Base-by-base conservation (phyloP, 23 tunicate genomes). In the Phallusia fumigata region DNA sequence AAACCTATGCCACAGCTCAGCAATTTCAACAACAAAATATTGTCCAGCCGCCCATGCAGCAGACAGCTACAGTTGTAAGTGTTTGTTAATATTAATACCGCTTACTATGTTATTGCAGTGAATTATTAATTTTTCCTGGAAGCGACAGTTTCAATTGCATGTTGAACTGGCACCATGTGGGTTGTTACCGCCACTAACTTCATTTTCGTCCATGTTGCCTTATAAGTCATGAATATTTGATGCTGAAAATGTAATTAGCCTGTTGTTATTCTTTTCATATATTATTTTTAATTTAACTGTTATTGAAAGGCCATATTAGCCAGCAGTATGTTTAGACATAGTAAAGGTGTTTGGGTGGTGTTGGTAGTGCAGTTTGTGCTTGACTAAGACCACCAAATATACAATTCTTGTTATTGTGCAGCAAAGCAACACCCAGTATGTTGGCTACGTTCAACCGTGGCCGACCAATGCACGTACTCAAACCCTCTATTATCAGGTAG, bases 11-110 rank as follows among this genome's bases (percentile, higher is more conserved):
- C 22, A 1, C 78, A 53, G 33, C 76, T 31, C 86, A 81, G 22
- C 91, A 83, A 30, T 82, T 58, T 52, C n/a, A 28, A 15, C 91
- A 76, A 64, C 81, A 58, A 35, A 84, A 72, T 33, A n/a, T 31
- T 47, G 30, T 64, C 32, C 85, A 81, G 74, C 74, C 34, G 35
- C 15, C 30, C 28, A 77, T 18, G 24, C 3, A 35, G 21, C 81
- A 77, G 47, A 40, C 47, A 5, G 10, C 10, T 10, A 40, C 47
- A 40, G 47, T 40, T 40, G 47, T 40, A 40, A 40, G 47, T 40
- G 47, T 40, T 5, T 40, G 5, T 5, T 40, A 40, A 40, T 40
- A 40, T 40, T 40, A 40, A 5, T 3, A 40, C 47, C 47, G 47
- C 47, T 40, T 40, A 10, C 47, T 40, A 40, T 40, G 5, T 40